A percentile compares a stretch with the other conserved stretches of the same genome.
phyloP scores from a whole-genome alignment of 2,797 vertebrate genomes.

The Enoplosus armatus region DNA sequence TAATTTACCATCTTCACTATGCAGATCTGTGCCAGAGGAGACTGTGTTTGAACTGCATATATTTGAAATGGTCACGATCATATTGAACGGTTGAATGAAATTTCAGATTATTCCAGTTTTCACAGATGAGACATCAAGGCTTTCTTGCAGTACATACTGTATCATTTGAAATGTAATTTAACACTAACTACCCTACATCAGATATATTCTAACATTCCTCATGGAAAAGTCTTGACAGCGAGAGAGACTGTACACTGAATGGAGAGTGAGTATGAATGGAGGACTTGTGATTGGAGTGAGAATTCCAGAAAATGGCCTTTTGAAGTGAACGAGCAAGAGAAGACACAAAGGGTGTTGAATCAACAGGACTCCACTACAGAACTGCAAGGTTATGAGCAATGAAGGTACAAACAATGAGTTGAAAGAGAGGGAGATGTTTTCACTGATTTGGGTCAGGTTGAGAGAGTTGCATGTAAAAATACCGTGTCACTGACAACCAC shows the following conservation, averaged over 20 bases:
- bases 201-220: neutral
- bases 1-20: neutral
- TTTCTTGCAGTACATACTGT: neutral
- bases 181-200: neutral
- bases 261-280: slow-evolving; percentile 32
- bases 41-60: neutral
- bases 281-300: slow-evolving; percentile 23
- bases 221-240: neutral
- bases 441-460: slow-evolving; percentile 32
- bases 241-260: slow-evolving; percentile 5
- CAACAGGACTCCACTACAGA: slow-evolving; percentile 43
- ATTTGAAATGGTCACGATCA: slow-evolving; percentile 4
- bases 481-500: slow-evolving; percentile 84
- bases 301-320: slow-evolving; percentile 42
- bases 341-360: slow-evolving; percentile 39
- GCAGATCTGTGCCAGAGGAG: neutral
- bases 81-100: neutral
- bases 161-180: neutral
- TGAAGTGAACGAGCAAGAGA: slow-evolving; percentile 21
- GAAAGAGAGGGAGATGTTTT: slow-evolving; percentile 45
- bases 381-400: slow-evolving; percentile 36
- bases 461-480: slow-evolving; percentile 72
- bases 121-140: neutral
- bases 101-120: neutral
- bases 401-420: slow-evolving; percentile 53